phyloP scores from a whole-genome alignment of 2,797 vertebrate genomes.

The Enteromius unitaeniatus region DNA sequence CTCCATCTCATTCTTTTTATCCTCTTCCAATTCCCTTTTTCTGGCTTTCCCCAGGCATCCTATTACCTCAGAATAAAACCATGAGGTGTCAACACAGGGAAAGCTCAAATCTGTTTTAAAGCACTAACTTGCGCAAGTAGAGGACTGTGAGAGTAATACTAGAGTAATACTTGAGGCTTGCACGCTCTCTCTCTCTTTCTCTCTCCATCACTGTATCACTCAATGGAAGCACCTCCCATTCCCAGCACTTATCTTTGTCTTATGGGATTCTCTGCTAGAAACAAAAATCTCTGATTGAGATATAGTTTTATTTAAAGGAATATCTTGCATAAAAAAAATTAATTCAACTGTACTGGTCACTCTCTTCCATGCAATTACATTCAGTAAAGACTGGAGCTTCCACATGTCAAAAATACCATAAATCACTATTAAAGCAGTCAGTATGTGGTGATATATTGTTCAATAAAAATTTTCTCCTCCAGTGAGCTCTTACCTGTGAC shows the following conservation, averaged over 20 bases:
- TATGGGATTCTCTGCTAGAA: not conserved
- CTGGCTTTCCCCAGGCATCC: constrained; percentile 24
- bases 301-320: not conserved
- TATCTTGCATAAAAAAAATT: not conserved
- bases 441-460: not conserved
- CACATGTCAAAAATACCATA: not conserved
- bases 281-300: not conserved
- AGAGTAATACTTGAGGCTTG: constrained; percentile 9
- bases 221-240: not conserved
- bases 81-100: constrained; percentile 44
- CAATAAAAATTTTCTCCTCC: not conserved
- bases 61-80: constrained; percentile 52
- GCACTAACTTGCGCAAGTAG: constrained; percentile 17
- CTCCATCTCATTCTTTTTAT: constrained; percentile 18
- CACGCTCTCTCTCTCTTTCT: constrained; percentile 1
- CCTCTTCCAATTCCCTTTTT: constrained; percentile 7
- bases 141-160: constrained; percentile 27
- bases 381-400: not conserved
- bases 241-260: not conserved
- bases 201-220: not conserved
- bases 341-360: not conserved
- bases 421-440: not conserved
- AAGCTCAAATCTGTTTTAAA: constrained; percentile 52
- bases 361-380: not conserved
- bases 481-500: not conserved